Base-by-base conservation (phyloP, 2,113 vertebrate species). In the Pyrgilauda ruficollis region DNA sequence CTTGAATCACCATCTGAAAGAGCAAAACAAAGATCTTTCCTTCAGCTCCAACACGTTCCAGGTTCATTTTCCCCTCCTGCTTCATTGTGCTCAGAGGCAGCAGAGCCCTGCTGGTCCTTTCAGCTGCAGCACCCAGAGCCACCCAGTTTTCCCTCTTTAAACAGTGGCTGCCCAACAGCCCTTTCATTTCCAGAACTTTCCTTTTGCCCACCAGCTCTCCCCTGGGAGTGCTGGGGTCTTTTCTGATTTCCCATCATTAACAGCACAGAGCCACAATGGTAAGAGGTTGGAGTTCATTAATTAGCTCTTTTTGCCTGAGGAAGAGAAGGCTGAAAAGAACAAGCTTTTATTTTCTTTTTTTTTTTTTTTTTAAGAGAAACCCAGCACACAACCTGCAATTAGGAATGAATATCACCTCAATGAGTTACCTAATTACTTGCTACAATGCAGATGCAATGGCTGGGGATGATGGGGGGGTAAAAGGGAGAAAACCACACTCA, bases 241-340 rank as follows among this genome's bases (percentile, higher is more conserved):
- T 96, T 87, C 53, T 92, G 75, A 15, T 84, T 89, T 87, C 68
- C 93, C 46, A 13, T 91, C 55, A 86, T 91, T 84, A 86, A 49
- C 58, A 79, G 37, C n/a, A 52, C 53, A 23, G 37, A 91, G 12
- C 43, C 52, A 81, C 78, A 75, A 7, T 10, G 9, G 50, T 62
- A 13, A 85, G 68, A 94, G 56, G 35, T 27, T 76, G 61, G 35
- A 21, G 52, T 92, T 95, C 63, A 52, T 46, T 96, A 78, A 95
- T 95, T 68, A 61, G 37, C 30, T 81, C 20, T 76, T 91, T 94
- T 84, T 69, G 58, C 78, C 47, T 1, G 7, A 55, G 63, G 67
- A 92, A 2, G 5, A 82, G 46, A 56, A 53, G 20, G 53, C 10
- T 77, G 77, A 69, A 90, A 74, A 78, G 44, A 87, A 8, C 2